These are phyloP conservation scores for Corythornis cristatus DNA, from an alignment of 2,113 vertebrate species.

Conservation along the genomic window DNA sequence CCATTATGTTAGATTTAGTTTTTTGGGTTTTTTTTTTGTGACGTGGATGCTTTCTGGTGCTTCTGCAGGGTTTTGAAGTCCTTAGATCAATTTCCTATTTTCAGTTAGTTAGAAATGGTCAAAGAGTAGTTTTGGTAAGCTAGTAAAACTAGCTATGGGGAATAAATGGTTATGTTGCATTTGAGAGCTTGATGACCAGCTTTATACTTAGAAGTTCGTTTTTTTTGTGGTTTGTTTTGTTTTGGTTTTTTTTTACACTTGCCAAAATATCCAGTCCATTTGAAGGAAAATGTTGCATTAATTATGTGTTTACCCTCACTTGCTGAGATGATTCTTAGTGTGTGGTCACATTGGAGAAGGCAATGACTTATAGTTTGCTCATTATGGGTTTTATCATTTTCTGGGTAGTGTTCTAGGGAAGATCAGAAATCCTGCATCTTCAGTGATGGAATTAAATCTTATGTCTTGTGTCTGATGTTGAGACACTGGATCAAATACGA, in stretches of 20 bases:
- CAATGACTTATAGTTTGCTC: neutral
- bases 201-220: neutral
- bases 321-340: neutral
- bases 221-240: neutral
- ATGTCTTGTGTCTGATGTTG: neutral
- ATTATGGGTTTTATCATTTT: neutral
- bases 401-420: neutral
- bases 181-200: neutral
- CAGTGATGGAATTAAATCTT: neutral
- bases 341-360: neutral
- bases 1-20: neutral
- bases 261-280: neutral
- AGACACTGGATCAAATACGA: neutral
- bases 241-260: neutral
- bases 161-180: neutral
- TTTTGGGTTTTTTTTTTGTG: neutral
- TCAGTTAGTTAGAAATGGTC: neutral
- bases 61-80: neutral
- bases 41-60: neutral
- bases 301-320: neutral
- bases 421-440: neutral
- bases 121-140: neutral
- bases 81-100: neutral
- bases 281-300: neutral
- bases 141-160: neutral